A percentile compares a stretch with the other conserved stretches of the same genome.
Conservation (phyloP, 2,888 invertebrate genomes). For the Physocephala rufipes region DNA sequence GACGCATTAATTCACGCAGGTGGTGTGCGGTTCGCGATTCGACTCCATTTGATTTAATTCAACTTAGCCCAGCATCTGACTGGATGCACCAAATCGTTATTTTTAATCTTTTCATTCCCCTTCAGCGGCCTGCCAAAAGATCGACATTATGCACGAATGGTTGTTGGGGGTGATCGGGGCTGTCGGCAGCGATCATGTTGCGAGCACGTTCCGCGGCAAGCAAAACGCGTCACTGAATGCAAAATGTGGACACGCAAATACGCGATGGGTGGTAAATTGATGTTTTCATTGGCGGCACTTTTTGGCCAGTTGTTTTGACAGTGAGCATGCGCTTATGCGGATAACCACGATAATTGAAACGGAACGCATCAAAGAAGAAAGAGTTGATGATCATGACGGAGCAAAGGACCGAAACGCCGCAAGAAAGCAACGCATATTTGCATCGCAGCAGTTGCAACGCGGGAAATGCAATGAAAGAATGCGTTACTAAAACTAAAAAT, state of each 20-base stretch:
- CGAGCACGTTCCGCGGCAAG: not conserved
- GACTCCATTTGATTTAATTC: too few species aligned
- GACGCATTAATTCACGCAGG: conserved; percentile 17
- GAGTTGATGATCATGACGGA: conserved; percentile 46
- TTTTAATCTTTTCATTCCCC: not conserved
- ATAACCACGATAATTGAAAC: conserved; percentile 59
- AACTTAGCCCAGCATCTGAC: too few species aligned
- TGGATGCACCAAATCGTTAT: not conserved
- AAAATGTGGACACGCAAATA: conserved; percentile 4
- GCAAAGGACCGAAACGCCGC: conserved; percentile 59
- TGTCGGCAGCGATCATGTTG: conserved; percentile 8
- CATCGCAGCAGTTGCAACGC: too few species aligned
- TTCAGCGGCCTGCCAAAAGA: conserved; percentile 14
- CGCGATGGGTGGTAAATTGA: conserved; percentile 30
- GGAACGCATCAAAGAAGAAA: conserved; percentile 51
- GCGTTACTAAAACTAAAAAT: conserved; percentile 9
- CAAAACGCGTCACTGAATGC: not conserved
- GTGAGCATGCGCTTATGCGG: conserved; percentile 31
- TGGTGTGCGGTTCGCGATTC: not conserved
- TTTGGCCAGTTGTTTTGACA: conserved; percentile 40
- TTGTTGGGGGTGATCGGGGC: not conserved
- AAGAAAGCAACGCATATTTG: conserved; percentile 57
- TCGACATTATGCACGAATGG: not conserved
- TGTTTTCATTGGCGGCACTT: conserved; percentile 37
- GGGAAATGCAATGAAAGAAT: too few species aligned